Percentiles rank a stretch among this genome's conserved stretches.
Conservation (phyloP, 2,888 invertebrate genomes). For the Magallana nippona region DNA sequence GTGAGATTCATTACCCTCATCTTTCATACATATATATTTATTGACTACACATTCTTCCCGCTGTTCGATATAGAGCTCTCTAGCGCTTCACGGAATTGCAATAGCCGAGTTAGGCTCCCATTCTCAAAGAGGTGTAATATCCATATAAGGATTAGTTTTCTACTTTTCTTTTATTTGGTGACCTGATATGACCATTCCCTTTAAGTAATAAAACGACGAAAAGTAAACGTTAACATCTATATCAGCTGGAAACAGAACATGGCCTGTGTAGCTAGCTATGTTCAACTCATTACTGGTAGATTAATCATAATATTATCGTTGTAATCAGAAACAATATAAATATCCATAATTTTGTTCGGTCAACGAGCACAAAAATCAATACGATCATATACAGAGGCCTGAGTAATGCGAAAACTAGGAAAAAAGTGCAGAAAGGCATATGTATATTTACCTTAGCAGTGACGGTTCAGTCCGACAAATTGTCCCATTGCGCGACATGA, state of each 20-base stretch:
- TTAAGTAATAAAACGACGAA: neutral
- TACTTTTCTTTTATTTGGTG: neutral
- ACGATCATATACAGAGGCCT: neutral
- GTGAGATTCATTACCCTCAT: constrained; percentile 27
- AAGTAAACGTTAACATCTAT: neutral
- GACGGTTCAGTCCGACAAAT: neutral
- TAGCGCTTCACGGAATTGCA: neutral
- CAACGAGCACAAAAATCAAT: neutral
- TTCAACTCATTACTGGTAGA: neutral
- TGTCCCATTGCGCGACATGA: constrained; percentile 11
- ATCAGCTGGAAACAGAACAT: neutral
- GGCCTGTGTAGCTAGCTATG: neutral
- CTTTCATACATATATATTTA: constrained; percentile 27
- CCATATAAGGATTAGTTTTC: neutral
- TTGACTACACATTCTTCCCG: constrained; percentile 1
- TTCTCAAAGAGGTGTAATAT: neutral
- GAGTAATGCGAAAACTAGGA: neutral
- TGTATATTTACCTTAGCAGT: neutral
- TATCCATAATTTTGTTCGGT: neutral
- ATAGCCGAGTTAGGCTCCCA: constrained; percentile 1
- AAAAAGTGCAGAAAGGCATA: neutral
- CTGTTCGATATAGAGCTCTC: constrained; percentile 10
- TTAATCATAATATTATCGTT: constrained; percentile 1
- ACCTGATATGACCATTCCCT: neutral
- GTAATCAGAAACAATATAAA: neutral